phyloP scores from a whole-genome alignment of 2,113 vertebrate genomes.

The Triplophysa siluroides region DNA sequence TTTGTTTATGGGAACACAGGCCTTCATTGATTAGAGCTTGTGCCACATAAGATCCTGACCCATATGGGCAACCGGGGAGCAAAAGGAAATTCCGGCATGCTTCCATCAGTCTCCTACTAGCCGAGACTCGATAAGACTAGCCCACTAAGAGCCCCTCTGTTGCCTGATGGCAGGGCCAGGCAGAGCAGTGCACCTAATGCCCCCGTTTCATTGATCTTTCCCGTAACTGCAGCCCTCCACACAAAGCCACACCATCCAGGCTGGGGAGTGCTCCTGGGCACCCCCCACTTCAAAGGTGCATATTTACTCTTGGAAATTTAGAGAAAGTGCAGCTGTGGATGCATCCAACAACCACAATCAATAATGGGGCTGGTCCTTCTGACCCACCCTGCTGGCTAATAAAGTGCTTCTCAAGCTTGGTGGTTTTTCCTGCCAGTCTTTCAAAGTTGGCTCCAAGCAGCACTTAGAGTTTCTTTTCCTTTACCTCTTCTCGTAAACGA shows the following conservation, averaged over 20 bases:
- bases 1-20: constrained; percentile 12
- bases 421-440: constrained; percentile 89
- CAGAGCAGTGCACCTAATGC: constrained; percentile 88
- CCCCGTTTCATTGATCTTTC: constrained; percentile 98
- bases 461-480: constrained; percentile 93
- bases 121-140: constrained; percentile 68
- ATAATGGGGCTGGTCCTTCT: constrained; percentile 92
- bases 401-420: constrained; percentile 97
- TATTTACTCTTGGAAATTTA: constrained; percentile 99
- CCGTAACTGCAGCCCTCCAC: constrained; percentile 97
- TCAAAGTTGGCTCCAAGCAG: constrained; percentile 87
- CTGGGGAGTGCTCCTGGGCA: constrained; percentile 95
- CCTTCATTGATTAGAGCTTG: constrained; percentile 12
- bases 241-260: constrained; percentile 95
- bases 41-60: constrained; percentile 28
- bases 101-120: constrained; percentile 58
- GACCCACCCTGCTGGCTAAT: constrained; percentile 88
- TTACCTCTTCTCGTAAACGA: constrained; percentile 95
- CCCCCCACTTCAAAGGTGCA: constrained; percentile 98
- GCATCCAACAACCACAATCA: constrained; percentile 95
- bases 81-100: constrained; percentile 56
- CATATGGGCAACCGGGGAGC: constrained; percentile 35
- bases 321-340: constrained; percentile 99
- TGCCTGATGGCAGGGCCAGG: constrained; percentile 83
- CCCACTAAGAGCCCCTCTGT: constrained; percentile 66